Conservation (phyloP, 2,797 vertebrate genomes). For the Columba guinea region DNA sequence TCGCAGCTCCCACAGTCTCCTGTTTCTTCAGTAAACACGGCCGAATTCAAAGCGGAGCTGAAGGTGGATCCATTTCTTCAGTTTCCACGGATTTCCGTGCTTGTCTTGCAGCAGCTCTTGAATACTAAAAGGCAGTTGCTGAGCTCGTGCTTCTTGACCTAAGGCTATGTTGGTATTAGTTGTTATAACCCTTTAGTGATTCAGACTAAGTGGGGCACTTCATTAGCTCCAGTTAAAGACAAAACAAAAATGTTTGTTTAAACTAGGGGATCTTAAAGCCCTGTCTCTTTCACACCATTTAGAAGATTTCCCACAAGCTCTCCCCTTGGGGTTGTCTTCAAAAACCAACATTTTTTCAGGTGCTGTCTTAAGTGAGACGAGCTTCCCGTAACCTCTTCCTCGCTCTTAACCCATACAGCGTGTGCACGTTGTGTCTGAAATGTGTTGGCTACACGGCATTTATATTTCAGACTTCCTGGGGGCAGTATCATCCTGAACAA, state of each 20-base stretch:
- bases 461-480: slow-evolving; percentile 14
- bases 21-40: slow-evolving; percentile 5
- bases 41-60: background rate
- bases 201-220: slow-evolving; percentile 59
- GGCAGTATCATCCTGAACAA: slow-evolving; percentile 13
- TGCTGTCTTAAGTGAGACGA: background rate
- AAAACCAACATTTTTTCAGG: slow-evolving; percentile 62
- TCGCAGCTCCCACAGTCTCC: background rate
- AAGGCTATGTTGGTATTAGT: slow-evolving; percentile 62
- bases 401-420: background rate
- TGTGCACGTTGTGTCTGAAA: background rate
- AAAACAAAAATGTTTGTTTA: slow-evolving; percentile 70
- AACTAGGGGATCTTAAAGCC: slow-evolving; percentile 47
- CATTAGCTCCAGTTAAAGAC: slow-evolving; percentile 66
- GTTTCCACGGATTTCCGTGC: slow-evolving; percentile 7
- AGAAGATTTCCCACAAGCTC: slow-evolving; percentile 48
- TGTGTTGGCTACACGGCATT: background rate
- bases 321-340: slow-evolving; percentile 44
- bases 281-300: slow-evolving; percentile 58
- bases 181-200: slow-evolving; percentile 64
- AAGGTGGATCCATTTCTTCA: slow-evolving; percentile 43
- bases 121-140: slow-evolving; percentile 47
- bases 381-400: background rate
- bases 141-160: slow-evolving; percentile 59
- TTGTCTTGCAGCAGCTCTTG: slow-evolving; percentile 51